Evolutionary conservation across 1,140 invertebrate genomes (phyloP).

Genomic region (Drosophila serrata): DNA sequence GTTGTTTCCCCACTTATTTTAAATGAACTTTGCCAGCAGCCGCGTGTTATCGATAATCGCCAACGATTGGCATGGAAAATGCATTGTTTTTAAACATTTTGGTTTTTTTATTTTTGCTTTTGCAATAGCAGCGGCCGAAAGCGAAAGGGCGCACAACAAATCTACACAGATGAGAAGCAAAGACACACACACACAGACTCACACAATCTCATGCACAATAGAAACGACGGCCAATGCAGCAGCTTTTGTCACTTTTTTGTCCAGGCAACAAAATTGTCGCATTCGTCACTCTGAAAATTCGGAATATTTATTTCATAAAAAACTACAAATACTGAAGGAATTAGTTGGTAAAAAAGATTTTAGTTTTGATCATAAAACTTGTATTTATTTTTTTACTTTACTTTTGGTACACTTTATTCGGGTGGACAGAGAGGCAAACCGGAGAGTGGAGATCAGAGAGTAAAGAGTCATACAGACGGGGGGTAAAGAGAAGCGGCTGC

Average conservation of each 20-base stretch:
- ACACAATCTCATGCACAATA: slow-evolving; percentile 30
- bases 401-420: background rate
- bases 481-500: slow-evolving; percentile 5
- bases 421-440: slow-evolving; percentile 1
- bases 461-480: background rate
- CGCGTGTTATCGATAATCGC: slow-evolving; percentile 58
- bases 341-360: background rate
- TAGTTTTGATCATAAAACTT: background rate
- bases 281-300: background rate
- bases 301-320: too few species aligned
- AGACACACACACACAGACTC: slow-evolving; percentile 10
- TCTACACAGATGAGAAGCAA: slow-evolving; percentile 8
- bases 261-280: slow-evolving; percentile 59
- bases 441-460: slow-evolving; percentile 3
- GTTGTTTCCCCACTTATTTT: slow-evolving; percentile 26
- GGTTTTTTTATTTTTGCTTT: slow-evolving; percentile 32
- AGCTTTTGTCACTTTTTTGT: slow-evolving; percentile 33
- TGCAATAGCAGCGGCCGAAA: slow-evolving; percentile 70
- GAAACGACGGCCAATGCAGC: slow-evolving; percentile 55
- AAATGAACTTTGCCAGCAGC: slow-evolving; percentile 62
- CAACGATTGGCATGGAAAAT: slow-evolving; percentile 52
- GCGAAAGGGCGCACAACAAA: slow-evolving; percentile 70
- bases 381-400: background rate
- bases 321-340: background rate
- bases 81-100: slow-evolving; percentile 24